Base-by-base conservation (phyloP, 1,140 invertebrate genomes). In the Drosophila subobscura region DNA sequence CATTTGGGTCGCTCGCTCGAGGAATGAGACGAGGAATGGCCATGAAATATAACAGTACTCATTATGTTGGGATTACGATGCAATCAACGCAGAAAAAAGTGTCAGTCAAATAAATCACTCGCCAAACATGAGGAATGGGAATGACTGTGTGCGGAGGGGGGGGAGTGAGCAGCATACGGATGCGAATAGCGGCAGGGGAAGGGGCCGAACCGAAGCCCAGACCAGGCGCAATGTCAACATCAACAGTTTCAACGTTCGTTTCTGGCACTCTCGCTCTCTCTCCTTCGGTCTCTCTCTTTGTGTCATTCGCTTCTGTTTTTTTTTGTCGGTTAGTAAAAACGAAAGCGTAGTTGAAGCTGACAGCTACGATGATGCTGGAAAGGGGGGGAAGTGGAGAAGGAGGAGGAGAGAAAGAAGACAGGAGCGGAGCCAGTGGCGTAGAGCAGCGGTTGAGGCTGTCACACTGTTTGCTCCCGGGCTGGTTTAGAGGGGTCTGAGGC, bases 21-120 rank as follows among this genome's bases (percentile, higher is more conserved):
- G 16, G 16, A 20, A 20, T 20, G 16, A 75, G 77, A 86, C 83
- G 83, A 88, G 65, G 65, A 79, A 76, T 76, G 83, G 83, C 79
- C 84, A 86, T 89, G 84, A 90, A 90, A 90, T 90, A 90, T 90
- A 90, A 90, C 88, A 90, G 88, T 88, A 81, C 86, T 90, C 88
- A 90, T 90, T 90, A 90, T 90, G 86, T 79, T 79, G 79, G 86
- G 88, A 90, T 90, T 90, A 90, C 84, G 88, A 90, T 90, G 86
- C 88, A 90, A 90, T 90, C 86, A 90, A 88, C 86, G 83, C 83
- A 86, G 83, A 83, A 86, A 86, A 90, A 90, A 90, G 83, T 90
- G 86, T 81, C 83, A 86, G 83, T 88, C 79, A 86, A 90, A 90
- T 90, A 90, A 90, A 90, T 90, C 86, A 90, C 88, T 88, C 68